Percentiles rank a stretch among this genome's conserved stretches.
These are phyloP conservation scores for Myotis vivesi DNA, from an alignment of 2,797 vertebrate species.

Conservation along the genomic window DNA sequence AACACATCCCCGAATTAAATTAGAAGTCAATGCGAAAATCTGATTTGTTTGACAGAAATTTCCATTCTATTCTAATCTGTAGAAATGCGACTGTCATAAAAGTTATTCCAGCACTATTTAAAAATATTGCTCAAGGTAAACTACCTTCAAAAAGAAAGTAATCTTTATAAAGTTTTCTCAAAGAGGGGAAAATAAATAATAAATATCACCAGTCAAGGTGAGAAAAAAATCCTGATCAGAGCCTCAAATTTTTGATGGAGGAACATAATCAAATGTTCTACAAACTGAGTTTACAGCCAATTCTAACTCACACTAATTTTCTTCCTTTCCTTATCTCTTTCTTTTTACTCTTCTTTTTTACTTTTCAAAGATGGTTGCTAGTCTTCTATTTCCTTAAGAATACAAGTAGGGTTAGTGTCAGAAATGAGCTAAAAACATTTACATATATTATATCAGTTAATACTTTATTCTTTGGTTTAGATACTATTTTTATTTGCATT, in stretches of 20 bases:
- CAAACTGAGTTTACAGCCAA: background rate
- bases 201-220: background rate
- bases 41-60: constrained; percentile 58
- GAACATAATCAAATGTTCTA: background rate
- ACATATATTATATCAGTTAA: background rate
- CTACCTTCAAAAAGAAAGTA: background rate
- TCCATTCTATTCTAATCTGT: constrained; percentile 23
- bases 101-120: background rate
- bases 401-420: background rate
- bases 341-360: background rate
- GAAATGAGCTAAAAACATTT: background rate
- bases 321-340: background rate
- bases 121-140: background rate
- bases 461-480: background rate
- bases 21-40: constrained; percentile 19
- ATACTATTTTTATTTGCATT: background rate
- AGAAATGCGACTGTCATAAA: constrained; percentile 15
- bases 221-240: background rate
- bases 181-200: background rate
- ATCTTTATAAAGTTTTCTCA: background rate
- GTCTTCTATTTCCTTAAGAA: background rate
- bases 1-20: constrained; percentile 14
- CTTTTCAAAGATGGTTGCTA: background rate
- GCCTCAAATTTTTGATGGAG: background rate
- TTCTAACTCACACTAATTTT: background rate